A percentile compares a stretch with the other conserved stretches of the same genome.
phyloP scores from a whole-genome alignment of 2,113 vertebrate species.

The Leptobrachium leishanense region DNA sequence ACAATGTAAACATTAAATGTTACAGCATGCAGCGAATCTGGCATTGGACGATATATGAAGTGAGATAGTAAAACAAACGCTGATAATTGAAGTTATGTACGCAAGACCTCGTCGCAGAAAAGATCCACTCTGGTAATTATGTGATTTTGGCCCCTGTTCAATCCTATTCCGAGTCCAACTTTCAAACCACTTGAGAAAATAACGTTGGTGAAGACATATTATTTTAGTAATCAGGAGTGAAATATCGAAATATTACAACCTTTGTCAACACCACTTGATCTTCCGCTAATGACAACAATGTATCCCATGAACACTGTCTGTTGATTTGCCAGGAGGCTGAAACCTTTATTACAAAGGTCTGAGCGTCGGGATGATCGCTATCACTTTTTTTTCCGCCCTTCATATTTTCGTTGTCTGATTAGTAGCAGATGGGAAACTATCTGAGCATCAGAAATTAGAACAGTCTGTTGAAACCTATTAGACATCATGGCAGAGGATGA shows the following conservation, averaged over 20 bases:
- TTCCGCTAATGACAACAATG: conserved; percentile 25
- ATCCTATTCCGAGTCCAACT: not conserved
- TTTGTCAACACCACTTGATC: conserved; percentile 35
- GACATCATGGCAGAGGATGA: conserved; percentile 5
- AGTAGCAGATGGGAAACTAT: conserved; percentile 29
- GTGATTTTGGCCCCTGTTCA: conserved; percentile 23
- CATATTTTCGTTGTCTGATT: conserved; percentile 39
- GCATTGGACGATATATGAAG: not conserved
- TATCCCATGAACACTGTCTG: not conserved
- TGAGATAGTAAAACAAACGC: not conserved
- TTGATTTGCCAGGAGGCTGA: conserved; percentile 10
- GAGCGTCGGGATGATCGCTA: conserved; percentile 17
- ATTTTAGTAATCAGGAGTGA: conserved; percentile 22
- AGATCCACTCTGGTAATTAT: conserved; percentile 16
- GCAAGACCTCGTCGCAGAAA: not conserved
- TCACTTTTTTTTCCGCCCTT: conserved; percentile 20
- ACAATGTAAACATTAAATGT: not conserved
- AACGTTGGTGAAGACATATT: conserved; percentile 6
- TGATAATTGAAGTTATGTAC: conserved; percentile 8
- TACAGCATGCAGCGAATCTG: not conserved
- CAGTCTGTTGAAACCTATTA: conserved; percentile 18
- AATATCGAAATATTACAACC: not conserved
- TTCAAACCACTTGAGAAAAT: conserved; percentile 1
- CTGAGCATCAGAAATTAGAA: conserved; percentile 32
- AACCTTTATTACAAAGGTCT: conserved; percentile 11